Percentiles rank a stretch among this genome's conserved stretches.
Conservation (phyloP, 2,888 invertebrate genomes). For the Clitarchus hookeri region DNA sequence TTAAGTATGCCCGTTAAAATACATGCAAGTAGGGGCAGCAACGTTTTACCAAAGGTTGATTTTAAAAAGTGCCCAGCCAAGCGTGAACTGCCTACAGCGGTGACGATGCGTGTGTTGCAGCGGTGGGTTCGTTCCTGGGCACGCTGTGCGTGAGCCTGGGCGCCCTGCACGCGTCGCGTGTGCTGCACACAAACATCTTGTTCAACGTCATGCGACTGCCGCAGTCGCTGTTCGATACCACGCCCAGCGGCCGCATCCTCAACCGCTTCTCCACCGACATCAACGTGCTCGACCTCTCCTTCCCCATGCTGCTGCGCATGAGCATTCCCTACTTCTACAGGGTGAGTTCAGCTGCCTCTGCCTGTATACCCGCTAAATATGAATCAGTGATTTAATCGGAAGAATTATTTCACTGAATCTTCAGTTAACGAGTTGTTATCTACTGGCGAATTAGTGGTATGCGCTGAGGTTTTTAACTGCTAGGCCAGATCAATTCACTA, state of each 20-base stretch:
- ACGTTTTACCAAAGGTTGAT: too few species aligned
- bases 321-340: conserved; percentile 10
- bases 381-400: too few species aligned
- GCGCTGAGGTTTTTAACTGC: too few species aligned
- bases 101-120: conserved; percentile 35
- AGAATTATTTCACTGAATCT: too few species aligned
- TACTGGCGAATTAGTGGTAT: too few species aligned
- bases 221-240: conserved; percentile 54
- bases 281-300: conserved; percentile 51
- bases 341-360: not conserved
- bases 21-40: too few species aligned
- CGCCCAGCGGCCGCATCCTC: conserved; percentile 54
- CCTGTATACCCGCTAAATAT: too few species aligned
- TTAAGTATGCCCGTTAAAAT: too few species aligned
- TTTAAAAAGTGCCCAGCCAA: too few species aligned
- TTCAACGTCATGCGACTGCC: conserved; percentile 49
- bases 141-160: conserved; percentile 55
- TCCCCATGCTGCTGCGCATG: conserved; percentile 45
- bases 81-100: too few species aligned
- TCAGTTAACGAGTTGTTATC: too few species aligned
- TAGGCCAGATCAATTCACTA: too few species aligned
- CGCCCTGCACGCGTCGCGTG: conserved; percentile 48
- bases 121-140: conserved; percentile 49
- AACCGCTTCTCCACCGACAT: conserved; percentile 55
- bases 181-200: conserved; percentile 49